phyloP scores from a whole-genome alignment of 1,140 invertebrate genomes.

The Ips typographus region DNA sequence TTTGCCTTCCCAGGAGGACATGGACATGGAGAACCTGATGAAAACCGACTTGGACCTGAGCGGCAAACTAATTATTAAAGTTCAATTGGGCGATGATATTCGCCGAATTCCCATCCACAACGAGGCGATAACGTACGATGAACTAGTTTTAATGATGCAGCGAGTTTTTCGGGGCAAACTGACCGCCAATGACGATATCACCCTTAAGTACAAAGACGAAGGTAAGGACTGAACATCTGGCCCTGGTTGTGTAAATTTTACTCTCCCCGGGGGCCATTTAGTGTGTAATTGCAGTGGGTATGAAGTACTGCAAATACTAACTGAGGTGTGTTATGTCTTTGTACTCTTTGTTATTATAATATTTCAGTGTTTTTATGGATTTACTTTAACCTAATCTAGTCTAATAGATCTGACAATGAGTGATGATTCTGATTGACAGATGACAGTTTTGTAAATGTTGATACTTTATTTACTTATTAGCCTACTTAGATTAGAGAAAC shows the following conservation, averaged over 20 bases:
- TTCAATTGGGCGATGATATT: conserved; percentile 71
- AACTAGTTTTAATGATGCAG: conserved; percentile 78
- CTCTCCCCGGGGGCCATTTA: background rate
- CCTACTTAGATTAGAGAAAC: too few relatives aligned
- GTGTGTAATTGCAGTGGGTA: background rate
- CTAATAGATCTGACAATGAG: too few relatives aligned
- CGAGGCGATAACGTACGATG: conserved; percentile 77
- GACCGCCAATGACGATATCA: conserved; percentile 67
- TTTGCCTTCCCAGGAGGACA: conserved; percentile 30
- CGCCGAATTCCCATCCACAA: conserved; percentile 74
- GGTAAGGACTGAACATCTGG: conserved; percentile 51
- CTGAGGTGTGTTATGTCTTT: too few relatives aligned
- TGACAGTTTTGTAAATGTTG: too few relatives aligned
- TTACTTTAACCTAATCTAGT: too few relatives aligned
- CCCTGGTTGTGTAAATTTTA: background rate
- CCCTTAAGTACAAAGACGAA: conserved; percentile 77
- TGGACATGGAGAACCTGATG: conserved; percentile 41
- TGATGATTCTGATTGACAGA: too few relatives aligned
- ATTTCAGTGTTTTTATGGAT: too few relatives aligned
- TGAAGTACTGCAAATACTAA: background rate
- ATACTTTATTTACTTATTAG: too few relatives aligned
- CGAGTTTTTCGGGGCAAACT: conserved; percentile 70
- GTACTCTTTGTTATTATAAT: too few relatives aligned
- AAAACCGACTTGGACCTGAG: conserved; percentile 51
- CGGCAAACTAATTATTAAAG: conserved; percentile 58